A percentile compares a stretch with the other conserved stretches of the same genome.
These are phyloP conservation scores for Thymallus thymallus DNA, from an alignment of 2,113 vertebrate species.

Conservation along the genomic window DNA sequence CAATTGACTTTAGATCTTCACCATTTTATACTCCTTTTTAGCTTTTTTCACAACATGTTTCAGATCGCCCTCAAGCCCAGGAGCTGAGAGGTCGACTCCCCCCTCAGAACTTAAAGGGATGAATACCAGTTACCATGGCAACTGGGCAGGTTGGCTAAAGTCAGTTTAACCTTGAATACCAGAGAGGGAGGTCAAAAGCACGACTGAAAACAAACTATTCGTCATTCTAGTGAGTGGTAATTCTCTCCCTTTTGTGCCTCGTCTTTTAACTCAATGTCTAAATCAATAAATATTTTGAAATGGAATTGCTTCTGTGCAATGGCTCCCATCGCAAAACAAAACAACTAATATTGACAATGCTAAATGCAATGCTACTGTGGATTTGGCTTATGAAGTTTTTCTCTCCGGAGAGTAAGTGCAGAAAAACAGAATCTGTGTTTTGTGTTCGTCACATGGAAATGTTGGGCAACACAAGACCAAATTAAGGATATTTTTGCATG, in stretches of 20 bases:
- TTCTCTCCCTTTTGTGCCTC: constrained; percentile 9
- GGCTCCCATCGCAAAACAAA: constrained; percentile 33
- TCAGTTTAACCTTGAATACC: constrained; percentile 46
- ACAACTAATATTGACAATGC: constrained; percentile 51
- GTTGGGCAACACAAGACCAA: constrained; percentile 42
- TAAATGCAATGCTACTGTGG: constrained; percentile 16
- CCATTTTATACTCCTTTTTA: not conserved
- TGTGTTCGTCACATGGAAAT: constrained; percentile 16
- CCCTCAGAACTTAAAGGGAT: not conserved
- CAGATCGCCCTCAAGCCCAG: not conserved
- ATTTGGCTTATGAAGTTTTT: constrained; percentile 33
- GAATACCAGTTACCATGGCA: constrained; percentile 55
- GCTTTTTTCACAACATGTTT: not conserved
- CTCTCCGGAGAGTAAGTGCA: constrained; percentile 20
- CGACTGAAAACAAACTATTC: constrained; percentile 11
- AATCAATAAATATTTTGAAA: constrained; percentile 54
- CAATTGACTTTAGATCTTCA: not conserved
- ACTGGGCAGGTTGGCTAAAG: constrained; percentile 32
- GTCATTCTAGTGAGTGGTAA: constrained; percentile 23
- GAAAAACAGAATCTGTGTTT: not conserved
- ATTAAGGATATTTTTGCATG: constrained; percentile 30
- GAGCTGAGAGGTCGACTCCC: not conserved
- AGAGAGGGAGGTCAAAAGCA: not conserved
- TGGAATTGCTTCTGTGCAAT: constrained; percentile 49
- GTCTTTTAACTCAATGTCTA: constrained; percentile 33